phyloP scores from a whole-genome alignment of 2,888 invertebrate species.

The Chrysopilus asiliformis region DNA sequence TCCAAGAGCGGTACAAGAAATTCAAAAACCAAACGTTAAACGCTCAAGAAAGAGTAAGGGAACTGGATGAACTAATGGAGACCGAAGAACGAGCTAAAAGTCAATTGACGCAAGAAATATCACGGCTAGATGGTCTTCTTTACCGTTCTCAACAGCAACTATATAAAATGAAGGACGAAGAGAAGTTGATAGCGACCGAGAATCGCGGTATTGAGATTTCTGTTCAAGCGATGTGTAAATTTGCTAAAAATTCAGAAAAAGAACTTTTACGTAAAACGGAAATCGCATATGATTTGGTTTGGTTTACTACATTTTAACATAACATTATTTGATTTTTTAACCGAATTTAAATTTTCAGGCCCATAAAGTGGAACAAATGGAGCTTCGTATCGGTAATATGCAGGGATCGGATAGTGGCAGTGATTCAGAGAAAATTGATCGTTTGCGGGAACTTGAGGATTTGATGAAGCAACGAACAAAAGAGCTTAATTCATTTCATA shows the following conservation, averaged over 20 bases:
- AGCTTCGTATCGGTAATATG: constrained; percentile 31
- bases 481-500: constrained; percentile 35
- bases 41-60: constrained; percentile 28
- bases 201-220: background rate
- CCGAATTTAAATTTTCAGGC: too few species aligned
- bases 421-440: constrained; percentile 30
- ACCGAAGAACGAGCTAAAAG: constrained; percentile 24
- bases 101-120: constrained; percentile 24
- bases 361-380: constrained; percentile 35
- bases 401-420: constrained; percentile 30
- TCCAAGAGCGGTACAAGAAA: constrained; percentile 21
- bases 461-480: constrained; percentile 34
- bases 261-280: constrained; percentile 45
- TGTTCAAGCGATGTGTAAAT: background rate
- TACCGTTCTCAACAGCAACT: constrained; percentile 30
- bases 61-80: constrained; percentile 31
- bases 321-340: too few species aligned
- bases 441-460: constrained; percentile 36
- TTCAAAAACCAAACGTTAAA: constrained; percentile 25
- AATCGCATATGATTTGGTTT: constrained; percentile 46
- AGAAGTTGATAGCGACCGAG: constrained; percentile 16
- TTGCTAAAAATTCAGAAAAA: constrained; percentile 24
- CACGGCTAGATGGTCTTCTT: constrained; percentile 25
- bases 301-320: background rate
- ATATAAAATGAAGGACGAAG: constrained; percentile 22